phyloP scores from a whole-genome alignment of 2,888 invertebrate genomes.

The Psylliodes chrysocephalus region DNA sequence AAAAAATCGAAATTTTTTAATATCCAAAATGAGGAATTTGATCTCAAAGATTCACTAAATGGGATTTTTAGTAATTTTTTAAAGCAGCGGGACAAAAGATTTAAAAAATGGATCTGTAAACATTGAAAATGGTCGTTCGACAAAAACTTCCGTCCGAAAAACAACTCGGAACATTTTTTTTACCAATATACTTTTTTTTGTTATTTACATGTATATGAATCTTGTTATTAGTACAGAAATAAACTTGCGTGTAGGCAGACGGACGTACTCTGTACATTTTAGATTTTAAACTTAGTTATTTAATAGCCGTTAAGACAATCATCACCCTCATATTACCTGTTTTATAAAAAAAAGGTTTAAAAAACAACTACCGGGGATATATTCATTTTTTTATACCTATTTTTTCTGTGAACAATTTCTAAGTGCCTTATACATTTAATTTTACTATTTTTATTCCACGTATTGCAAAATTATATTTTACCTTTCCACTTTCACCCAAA shows the following conservation, averaged over 20 bases:
- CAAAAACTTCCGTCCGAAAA: background rate
- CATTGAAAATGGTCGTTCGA: no score
- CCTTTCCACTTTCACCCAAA: no score
- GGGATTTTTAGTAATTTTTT: no score
- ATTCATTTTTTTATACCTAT: background rate
- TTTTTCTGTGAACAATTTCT: background rate
- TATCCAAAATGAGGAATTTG: no score
- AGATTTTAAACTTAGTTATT: background rate
- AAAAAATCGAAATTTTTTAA: no score
- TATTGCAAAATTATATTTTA: no score
- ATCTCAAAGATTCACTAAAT: no score
- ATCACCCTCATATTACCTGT: constrained; percentile 6
- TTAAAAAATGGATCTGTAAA: no score
- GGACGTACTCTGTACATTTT: constrained; percentile 13
- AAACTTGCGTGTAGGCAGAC: background rate
- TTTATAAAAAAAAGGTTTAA: background rate
- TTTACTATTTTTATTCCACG: background rate
- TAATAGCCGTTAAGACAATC: constrained; percentile 10
- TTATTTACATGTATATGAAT: constrained; percentile 28
- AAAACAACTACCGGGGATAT: constrained; percentile 1
- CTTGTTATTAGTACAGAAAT: constrained; percentile 23
- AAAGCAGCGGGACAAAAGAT: no score
- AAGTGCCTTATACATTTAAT: constrained; percentile 7
- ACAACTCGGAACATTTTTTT: constrained; percentile 33
- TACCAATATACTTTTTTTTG: constrained; percentile 20